Conservation (phyloP, 1,140 invertebrate genomes). For the Heliconius hewitsoni region DNA sequence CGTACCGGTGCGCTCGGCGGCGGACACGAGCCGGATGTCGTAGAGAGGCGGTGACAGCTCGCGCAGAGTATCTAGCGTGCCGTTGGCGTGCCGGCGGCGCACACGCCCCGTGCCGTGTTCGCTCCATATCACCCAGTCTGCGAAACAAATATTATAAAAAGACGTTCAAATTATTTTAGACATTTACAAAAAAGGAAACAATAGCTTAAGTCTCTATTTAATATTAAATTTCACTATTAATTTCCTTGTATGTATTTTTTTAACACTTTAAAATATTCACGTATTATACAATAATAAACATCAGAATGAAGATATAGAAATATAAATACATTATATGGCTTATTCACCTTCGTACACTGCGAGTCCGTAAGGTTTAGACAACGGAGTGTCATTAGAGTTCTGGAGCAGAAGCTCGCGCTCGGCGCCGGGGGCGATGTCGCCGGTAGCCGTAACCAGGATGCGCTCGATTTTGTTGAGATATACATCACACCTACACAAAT, state of each 20-base stretch:
- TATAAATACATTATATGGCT: no score
- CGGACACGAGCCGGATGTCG: conserved; percentile 84
- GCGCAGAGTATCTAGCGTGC: conserved; percentile 67
- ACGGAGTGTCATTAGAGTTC: conserved; percentile 81
- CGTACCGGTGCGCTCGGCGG: conserved; percentile 73
- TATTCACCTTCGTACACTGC: conserved; percentile 77
- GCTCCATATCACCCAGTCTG: conserved; percentile 86
- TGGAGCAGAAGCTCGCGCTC: conserved; percentile 84
- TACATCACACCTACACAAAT: conserved; percentile 83
- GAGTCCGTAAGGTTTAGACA: conserved; percentile 85
- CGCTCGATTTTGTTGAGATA: conserved; percentile 89
- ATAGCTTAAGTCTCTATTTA: no score
- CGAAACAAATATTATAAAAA: not conserved
- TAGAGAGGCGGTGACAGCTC: conserved; percentile 83
- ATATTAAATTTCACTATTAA: no score
- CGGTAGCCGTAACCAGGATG: conserved; percentile 86
- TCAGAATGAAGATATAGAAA: no score
- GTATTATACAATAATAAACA: no score
- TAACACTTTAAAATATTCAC: no score
- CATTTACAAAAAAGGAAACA: no score
- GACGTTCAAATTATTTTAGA: no score
- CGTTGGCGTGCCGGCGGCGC: conserved; percentile 74
- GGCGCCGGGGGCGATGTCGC: conserved; percentile 83
- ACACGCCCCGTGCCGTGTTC: conserved; percentile 85
- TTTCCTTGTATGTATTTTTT: no score